Conservation (phyloP, 2,888 invertebrate species). For the Drosophila atripex region DNA sequence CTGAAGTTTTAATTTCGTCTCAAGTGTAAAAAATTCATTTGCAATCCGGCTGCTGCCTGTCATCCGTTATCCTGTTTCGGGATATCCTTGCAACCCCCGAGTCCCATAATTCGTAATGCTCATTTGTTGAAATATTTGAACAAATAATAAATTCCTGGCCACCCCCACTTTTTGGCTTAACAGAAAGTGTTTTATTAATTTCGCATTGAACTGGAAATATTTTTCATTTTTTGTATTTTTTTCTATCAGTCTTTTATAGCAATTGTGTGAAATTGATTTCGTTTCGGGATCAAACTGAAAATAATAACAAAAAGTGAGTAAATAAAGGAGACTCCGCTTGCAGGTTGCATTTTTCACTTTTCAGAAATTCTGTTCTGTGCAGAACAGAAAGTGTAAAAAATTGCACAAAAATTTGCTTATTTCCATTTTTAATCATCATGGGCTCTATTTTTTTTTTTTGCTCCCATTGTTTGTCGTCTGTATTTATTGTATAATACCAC, state of each 20-base stretch:
- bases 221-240: slow-evolving; percentile 28
- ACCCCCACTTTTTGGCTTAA: neutral
- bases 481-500: slow-evolving; percentile 58
- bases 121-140: slow-evolving; percentile 69
- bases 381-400: slow-evolving; percentile 35
- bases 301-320: slow-evolving; percentile 25
- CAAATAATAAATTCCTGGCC: slow-evolving; percentile 59
- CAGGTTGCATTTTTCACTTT: no score
- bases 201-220: slow-evolving; percentile 60
- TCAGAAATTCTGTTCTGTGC: no score
- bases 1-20: slow-evolving; percentile 59
- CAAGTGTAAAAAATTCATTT: slow-evolving; percentile 79
- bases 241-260: no score
- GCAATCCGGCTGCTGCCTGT: slow-evolving; percentile 42
- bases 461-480: slow-evolving; percentile 53
- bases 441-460: slow-evolving; percentile 45
- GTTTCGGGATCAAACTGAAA: slow-evolving; percentile 45
- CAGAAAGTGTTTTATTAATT: slow-evolving; percentile 59
- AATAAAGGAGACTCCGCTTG: slow-evolving; percentile 3
- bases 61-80: neutral
- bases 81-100: neutral
- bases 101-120: slow-evolving; percentile 59
- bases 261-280: slow-evolving; percentile 68
- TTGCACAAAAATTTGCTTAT: slow-evolving; percentile 39
- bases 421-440: slow-evolving; percentile 53